These are phyloP conservation scores for Latheticus oryzae DNA, from an alignment of 2,888 invertebrate species.

Conservation along the genomic window DNA sequence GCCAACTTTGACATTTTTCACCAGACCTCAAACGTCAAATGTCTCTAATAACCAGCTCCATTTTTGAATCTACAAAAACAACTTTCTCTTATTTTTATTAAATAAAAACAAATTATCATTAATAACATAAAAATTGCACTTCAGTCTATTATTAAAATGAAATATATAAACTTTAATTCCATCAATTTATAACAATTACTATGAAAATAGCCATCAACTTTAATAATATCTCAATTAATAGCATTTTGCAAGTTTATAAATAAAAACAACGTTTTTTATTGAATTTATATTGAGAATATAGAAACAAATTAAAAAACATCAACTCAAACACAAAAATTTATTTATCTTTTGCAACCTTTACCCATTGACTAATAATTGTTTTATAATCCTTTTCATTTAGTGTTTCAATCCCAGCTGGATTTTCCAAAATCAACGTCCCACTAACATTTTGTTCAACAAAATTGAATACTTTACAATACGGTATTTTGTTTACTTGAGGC, in stretches of 20 bases:
- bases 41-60: conserved; percentile 45
- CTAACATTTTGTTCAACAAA: conserved; percentile 68
- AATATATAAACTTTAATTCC: no score
- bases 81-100: background rate
- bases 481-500: conserved; percentile 52
- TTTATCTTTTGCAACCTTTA: conserved; percentile 3
- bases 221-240: no score
- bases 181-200: no score
- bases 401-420: conserved; percentile 68
- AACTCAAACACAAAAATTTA: conserved; percentile 14
- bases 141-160: no score
- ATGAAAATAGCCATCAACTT: no score
- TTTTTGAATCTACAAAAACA: conserved; percentile 43
- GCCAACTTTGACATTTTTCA: conserved; percentile 58
- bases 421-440: conserved; percentile 75
- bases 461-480: conserved; percentile 75
- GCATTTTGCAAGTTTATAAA: no score
- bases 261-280: conserved; percentile 8
- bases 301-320: conserved; percentile 8
- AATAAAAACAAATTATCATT: background rate
- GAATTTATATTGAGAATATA: background rate
- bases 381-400: conserved; percentile 25
- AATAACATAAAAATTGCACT: no score
- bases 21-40: conserved; percentile 51
- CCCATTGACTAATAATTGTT: conserved; percentile 25